Evolutionary conservation across 2,113 vertebrate genomes (phyloP).

Genomic region (Piliocolobus tephrosceles): DNA sequence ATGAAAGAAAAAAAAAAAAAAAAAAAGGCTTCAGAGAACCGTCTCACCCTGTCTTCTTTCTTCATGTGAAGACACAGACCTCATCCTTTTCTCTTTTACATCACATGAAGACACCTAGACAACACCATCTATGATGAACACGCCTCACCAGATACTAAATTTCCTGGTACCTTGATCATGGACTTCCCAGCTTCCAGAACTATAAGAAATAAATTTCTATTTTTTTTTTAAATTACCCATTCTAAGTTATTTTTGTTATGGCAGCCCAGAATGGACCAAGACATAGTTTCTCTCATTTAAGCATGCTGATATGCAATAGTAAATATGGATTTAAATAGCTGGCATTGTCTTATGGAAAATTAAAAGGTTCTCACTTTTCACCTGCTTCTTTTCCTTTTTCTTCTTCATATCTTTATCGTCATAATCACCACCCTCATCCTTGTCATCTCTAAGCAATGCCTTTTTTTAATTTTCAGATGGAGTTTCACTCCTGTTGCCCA

Average conservation of each 20-base stretch:
- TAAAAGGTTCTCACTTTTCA: not conserved
- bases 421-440: not conserved
- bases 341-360: not conserved
- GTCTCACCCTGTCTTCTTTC: not conserved
- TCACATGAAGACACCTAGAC: rapidly evolving
- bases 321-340: not conserved
- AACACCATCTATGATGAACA: not conserved
- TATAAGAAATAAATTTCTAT: no score
- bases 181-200: not conserved
- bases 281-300: not conserved
- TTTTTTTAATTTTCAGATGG: no score
- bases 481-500: no score
- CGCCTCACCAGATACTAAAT: not conserved
- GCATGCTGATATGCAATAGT: not conserved
- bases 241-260: not conserved
- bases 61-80: not conserved
- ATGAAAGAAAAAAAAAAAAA: no score
- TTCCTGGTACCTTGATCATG: not conserved
- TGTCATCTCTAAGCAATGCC: not conserved
- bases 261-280: not conserved
- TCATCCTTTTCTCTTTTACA: not conserved
- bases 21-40: not conserved
- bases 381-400: not conserved
- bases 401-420: not conserved
- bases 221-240: not conserved